Conservation (phyloP, 2,888 invertebrate species). For the Prosapia bicincta region DNA sequence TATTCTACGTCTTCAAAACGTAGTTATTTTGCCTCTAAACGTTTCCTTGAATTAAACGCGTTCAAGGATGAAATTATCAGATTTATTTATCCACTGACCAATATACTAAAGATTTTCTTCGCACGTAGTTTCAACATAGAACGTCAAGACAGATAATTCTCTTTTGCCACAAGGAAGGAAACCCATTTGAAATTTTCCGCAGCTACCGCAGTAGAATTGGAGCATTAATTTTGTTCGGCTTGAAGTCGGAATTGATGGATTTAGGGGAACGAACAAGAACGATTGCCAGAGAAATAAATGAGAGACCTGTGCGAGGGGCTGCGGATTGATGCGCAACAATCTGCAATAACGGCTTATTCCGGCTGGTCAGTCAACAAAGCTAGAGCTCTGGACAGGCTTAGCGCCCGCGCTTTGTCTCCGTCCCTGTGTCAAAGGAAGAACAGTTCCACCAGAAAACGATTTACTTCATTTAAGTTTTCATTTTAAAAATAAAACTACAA, state of each 20-base stretch:
- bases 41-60: no score
- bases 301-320: background rate
- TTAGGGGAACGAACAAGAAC: no score
- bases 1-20: no score
- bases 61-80: no score
- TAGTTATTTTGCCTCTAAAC: no score
- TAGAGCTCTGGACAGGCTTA: background rate
- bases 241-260: background rate
- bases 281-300: background rate
- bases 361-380: background rate
- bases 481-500: no score
- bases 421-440: no score
- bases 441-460: no score
- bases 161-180: background rate
- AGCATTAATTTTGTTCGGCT: background rate
- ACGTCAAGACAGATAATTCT: no score
- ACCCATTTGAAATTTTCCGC: background rate
- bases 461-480: no score
- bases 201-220: background rate
- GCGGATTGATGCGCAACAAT: background rate
- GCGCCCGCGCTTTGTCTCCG: background rate
- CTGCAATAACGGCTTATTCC: constrained; percentile 2
- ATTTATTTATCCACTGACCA: no score
- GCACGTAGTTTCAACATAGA: background rate
- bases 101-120: no score